phyloP scores from a whole-genome alignment of 1,140 invertebrate genomes.

The Hyles euphorbiae region DNA sequence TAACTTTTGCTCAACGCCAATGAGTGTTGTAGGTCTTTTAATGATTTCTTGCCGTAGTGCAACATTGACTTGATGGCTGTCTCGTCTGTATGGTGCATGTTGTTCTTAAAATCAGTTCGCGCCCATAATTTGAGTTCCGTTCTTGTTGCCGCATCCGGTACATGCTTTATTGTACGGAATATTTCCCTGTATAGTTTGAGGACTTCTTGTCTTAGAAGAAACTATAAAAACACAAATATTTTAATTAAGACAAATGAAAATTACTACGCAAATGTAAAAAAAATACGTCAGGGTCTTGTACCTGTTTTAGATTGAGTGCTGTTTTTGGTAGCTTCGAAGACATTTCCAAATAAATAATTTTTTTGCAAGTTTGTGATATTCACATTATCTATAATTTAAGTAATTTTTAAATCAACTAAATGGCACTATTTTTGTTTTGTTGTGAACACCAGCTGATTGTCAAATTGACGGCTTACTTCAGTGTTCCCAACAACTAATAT shows the following conservation, averaged over 20 bases:
- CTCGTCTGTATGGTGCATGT: constrained; percentile 82
- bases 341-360: constrained; percentile 24
- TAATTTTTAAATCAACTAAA: no score
- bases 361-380: no score
- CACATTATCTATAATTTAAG: neutral
- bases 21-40: constrained; percentile 81
- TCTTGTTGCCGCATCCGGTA: constrained; percentile 79
- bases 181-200: constrained; percentile 85
- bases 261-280: constrained; percentile 10
- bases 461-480: no score
- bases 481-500: no score
- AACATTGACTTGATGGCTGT: constrained; percentile 82
- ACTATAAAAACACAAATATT: constrained; percentile 72
- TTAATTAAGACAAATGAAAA: neutral
- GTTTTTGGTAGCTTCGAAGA: constrained; percentile 70
- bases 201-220: constrained; percentile 85
- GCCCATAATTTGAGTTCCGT: constrained; percentile 83
- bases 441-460: no score
- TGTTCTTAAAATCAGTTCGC: constrained; percentile 81
- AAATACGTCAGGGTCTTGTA: constrained; percentile 14
- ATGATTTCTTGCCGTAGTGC: constrained; percentile 80
- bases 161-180: constrained; percentile 79
- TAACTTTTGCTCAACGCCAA: constrained; percentile 74
- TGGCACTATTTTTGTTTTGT: no score
- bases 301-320: constrained; percentile 77